Conservation (phyloP, 2,888 invertebrate genomes). For the Cotesia congregata region DNA sequence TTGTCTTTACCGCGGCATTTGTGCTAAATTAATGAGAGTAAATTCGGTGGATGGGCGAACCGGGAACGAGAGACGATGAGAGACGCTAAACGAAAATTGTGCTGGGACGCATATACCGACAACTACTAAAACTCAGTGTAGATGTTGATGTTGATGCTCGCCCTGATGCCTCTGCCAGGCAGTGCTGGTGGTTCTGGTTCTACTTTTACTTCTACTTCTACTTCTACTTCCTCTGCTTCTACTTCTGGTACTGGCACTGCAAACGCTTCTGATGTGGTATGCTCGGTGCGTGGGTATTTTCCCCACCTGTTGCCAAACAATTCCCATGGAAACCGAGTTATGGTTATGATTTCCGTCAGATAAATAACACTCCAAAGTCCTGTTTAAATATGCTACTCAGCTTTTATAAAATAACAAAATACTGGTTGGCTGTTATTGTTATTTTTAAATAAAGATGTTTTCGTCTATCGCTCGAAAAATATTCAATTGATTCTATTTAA, state of each 20-base stretch:
- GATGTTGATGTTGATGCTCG: conserved; percentile 27
- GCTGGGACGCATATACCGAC: conserved; percentile 38
- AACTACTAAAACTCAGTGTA: background rate
- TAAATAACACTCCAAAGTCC: conserved; percentile 45
- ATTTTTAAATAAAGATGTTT: background rate
- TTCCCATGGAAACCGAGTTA: conserved; percentile 68
- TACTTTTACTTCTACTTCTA: conserved; percentile 4
- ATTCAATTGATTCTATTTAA: conserved; percentile 26
- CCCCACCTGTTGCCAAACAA: conserved; percentile 69
- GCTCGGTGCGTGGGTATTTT: conserved; percentile 63
- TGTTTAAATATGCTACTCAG: conserved; percentile 25
- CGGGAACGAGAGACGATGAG: conserved; percentile 43
- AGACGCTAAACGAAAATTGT: conserved; percentile 45
- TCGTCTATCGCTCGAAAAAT: conserved; percentile 14
- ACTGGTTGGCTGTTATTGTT: too few species aligned
- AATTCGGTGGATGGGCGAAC: conserved; percentile 33
- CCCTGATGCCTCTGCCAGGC: conserved; percentile 26
- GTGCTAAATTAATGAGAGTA: conserved; percentile 39
- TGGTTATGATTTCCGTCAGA: conserved; percentile 48
- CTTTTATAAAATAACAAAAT: background rate
- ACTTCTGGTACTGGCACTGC: background rate
- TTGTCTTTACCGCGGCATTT: conserved; percentile 36
- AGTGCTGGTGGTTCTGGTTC: conserved; percentile 14
- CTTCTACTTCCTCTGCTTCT: background rate
- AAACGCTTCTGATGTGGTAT: conserved; percentile 19